A percentile compares a stretch with the other conserved stretches of the same genome.
phyloP scores from a whole-genome alignment of 1,140 invertebrate genomes.

The Galleria mellonella region DNA sequence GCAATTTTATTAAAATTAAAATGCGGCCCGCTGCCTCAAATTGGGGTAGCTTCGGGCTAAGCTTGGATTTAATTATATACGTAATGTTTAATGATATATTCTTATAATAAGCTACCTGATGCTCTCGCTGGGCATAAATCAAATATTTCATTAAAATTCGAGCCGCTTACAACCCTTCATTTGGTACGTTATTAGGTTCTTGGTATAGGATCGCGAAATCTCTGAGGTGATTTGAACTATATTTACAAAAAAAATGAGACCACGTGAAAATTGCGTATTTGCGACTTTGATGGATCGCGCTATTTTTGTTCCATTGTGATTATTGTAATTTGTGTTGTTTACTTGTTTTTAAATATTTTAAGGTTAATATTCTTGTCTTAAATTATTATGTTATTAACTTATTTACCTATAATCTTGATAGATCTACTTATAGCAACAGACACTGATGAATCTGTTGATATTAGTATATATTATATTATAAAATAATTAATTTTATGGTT shows the following conservation, averaged over 20 bases:
- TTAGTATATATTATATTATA: too few species aligned
- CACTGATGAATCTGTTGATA: too few species aligned
- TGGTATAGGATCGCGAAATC: constrained; percentile 34
- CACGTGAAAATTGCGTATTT: constrained; percentile 40
- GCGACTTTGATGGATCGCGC: constrained; percentile 58
- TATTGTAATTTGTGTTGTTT: not conserved
- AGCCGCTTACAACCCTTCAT: constrained; percentile 58
- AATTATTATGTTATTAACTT: too few species aligned
- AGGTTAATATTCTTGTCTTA: too few species aligned
- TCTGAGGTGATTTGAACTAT: not conserved
- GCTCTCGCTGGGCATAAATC: constrained; percentile 61
- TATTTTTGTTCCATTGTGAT: constrained; percentile 17
- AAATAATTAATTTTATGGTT: too few species aligned
- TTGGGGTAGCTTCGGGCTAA: constrained; percentile 67
- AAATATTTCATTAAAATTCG: constrained; percentile 72
- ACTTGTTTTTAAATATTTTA: too few species aligned
- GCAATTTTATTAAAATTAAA: constrained; percentile 71
- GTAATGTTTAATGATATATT: constrained; percentile 72
- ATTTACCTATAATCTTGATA: too few species aligned
- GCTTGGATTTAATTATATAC: constrained; percentile 66
- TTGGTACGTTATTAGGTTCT: constrained; percentile 51
- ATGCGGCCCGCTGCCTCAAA: constrained; percentile 44
- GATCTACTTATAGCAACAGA: too few species aligned
- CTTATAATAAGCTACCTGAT: constrained; percentile 72
- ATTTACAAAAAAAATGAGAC: constrained; percentile 17